A percentile compares a stretch with the other conserved stretches of the same genome.
Evolutionary conservation across 2,113 vertebrate species (phyloP).

Genomic region (Jacana jacana): DNA sequence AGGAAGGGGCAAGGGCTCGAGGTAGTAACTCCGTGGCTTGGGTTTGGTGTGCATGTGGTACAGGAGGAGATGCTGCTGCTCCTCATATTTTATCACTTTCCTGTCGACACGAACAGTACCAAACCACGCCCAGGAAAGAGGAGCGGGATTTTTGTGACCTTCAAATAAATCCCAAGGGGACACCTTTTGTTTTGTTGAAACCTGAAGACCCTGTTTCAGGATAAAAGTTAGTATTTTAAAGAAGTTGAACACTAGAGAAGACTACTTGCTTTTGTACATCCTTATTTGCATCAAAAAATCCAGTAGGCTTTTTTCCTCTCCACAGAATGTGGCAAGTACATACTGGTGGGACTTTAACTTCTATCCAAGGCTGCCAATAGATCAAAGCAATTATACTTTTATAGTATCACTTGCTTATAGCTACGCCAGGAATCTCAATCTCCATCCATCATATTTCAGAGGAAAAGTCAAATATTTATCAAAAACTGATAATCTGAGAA

Average conservation of each 20-base stretch:
- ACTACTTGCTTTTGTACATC: not conserved
- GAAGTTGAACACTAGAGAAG: not conserved
- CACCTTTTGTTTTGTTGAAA: conserved; percentile 77
- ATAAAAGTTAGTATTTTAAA: not conserved
- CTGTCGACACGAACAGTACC: conserved; percentile 72
- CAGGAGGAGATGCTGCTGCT: conserved; percentile 78
- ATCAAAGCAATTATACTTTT: not conserved
- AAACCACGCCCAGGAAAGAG: conserved; percentile 80
- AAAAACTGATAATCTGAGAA: not conserved
- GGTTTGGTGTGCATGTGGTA: conserved; percentile 74
- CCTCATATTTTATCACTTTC: conserved; percentile 72
- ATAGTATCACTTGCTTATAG: not conserved
- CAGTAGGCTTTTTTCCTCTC: not conserved
- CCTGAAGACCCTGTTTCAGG: conserved; percentile 74
- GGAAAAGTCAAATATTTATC: not conserved
- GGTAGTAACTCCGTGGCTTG: conserved; percentile 76
- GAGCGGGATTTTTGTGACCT: conserved; percentile 76
- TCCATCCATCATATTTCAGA: not conserved
- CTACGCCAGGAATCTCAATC: not conserved
- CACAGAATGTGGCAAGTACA: not conserved
- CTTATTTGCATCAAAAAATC: not conserved
- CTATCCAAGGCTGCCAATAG: not conserved
- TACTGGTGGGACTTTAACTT: not conserved
- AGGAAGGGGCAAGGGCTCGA: conserved; percentile 76
- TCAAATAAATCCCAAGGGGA: conserved; percentile 80